Conservation (phyloP, 2,797 vertebrate species). For the Eulemur mongoz region DNA sequence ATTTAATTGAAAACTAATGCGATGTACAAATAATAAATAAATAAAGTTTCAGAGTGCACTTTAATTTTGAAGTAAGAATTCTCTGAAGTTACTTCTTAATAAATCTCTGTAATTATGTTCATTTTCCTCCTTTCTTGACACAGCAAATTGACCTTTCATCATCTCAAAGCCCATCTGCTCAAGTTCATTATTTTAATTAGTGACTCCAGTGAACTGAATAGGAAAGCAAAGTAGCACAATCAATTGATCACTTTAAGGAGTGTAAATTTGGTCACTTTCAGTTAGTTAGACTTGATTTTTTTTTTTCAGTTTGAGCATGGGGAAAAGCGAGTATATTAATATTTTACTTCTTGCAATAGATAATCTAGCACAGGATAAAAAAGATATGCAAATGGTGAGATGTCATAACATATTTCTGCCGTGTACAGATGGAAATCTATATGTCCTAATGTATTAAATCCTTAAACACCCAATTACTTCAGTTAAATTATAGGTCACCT, state of each 20-base stretch:
- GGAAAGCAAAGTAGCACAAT: constrained; percentile 11
- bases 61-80: neutral
- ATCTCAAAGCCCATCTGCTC: neutral
- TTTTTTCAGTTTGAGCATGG: neutral
- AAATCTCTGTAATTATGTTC: neutral
- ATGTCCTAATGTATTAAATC: neutral
- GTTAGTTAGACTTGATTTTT: neutral
- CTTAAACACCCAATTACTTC: neutral
- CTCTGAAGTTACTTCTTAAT: constrained; percentile 24
- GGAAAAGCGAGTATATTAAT: neutral
- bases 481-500: neutral
- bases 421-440: neutral
- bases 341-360: neutral
- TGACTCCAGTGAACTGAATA: neutral
- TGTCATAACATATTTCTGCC: neutral
- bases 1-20: neutral
- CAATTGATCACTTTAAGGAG: neutral
- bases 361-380: neutral
- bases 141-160: neutral
- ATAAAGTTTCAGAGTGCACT: neutral
- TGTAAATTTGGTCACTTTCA: neutral
- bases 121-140: neutral
- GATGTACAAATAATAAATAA: neutral
- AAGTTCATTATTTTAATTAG: constrained; percentile 4
- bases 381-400: neutral